phyloP scores from a whole-genome alignment of 1,140 invertebrate genomes.

The Drosophila tani region DNA sequence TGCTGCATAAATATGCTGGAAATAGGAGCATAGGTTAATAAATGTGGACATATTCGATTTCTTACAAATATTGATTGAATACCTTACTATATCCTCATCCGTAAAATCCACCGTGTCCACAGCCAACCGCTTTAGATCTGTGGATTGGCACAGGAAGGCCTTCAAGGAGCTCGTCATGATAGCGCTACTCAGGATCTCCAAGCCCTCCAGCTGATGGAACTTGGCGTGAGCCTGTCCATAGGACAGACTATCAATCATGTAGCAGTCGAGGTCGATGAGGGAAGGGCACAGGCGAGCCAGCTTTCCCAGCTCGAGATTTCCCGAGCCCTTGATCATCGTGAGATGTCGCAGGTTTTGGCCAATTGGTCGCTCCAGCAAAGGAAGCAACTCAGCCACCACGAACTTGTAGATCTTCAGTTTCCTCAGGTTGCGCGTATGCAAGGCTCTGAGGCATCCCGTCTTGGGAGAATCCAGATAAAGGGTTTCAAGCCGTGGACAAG shows the following conservation, averaged over 20 bases:
- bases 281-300: conserved; percentile 87
- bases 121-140: conserved; percentile 87
- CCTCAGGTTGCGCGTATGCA: conserved; percentile 85
- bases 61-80: background rate
- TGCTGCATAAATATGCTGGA: conserved; percentile 86
- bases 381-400: conserved; percentile 87
- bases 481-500: conserved; percentile 87
- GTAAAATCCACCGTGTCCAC: conserved; percentile 85
- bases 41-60: background rate
- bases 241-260: conserved; percentile 87
- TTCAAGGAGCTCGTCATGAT: conserved; percentile 86
- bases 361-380: conserved; percentile 86
- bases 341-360: conserved; percentile 87
- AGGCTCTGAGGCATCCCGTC: conserved; percentile 85
- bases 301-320: conserved; percentile 87
- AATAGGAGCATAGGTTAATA: conserved; percentile 11
- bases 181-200: conserved; percentile 88
- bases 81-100: conserved; percentile 88
- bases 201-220: conserved; percentile 87
- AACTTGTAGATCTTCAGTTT: conserved; percentile 88
- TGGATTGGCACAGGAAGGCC: conserved; percentile 87
- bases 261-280: conserved; percentile 87
- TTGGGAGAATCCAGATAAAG: conserved; percentile 88
- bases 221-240: conserved; percentile 86
- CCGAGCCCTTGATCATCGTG: conserved; percentile 87